Percentiles rank a stretch among this genome's conserved stretches.
phyloP scores from a whole-genome alignment of 2,113 vertebrate species.

The Cyrtonyx montezumae region DNA sequence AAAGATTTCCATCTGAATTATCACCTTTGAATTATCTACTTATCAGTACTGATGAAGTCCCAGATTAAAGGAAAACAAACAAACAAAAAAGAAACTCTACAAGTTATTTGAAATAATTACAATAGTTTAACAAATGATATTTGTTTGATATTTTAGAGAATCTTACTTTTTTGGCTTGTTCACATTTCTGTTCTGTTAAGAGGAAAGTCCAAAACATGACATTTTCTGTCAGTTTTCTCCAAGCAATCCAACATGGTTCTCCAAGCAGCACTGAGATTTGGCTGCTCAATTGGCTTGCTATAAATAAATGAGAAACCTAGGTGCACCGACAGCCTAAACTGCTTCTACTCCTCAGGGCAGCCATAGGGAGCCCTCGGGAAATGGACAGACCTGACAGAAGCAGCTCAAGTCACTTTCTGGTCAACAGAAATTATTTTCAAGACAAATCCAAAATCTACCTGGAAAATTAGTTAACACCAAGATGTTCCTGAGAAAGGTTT shows the following conservation, averaged over 20 bases:
- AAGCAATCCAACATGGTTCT: neutral
- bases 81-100: neutral
- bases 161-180: neutral
- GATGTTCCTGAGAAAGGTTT: neutral
- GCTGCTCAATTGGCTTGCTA: neutral
- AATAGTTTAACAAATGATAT: neutral
- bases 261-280: neutral
- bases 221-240: neutral
- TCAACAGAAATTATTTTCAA: neutral
- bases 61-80: neutral
- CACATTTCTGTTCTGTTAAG: neutral
- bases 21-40: neutral
- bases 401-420: neutral
- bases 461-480: neutral
- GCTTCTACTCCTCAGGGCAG: fast-evolving
- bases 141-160: neutral
- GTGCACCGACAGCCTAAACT: neutral
- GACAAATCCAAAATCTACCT: neutral
- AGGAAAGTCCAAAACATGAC: neutral
- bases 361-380: neutral
- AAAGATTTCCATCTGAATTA: neutral
- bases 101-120: neutral
- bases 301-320: neutral
- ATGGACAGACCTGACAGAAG: neutral
- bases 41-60: neutral